phyloP scores from a whole-genome alignment of 2,113 vertebrate species.

The Lycaon pictus region DNA sequence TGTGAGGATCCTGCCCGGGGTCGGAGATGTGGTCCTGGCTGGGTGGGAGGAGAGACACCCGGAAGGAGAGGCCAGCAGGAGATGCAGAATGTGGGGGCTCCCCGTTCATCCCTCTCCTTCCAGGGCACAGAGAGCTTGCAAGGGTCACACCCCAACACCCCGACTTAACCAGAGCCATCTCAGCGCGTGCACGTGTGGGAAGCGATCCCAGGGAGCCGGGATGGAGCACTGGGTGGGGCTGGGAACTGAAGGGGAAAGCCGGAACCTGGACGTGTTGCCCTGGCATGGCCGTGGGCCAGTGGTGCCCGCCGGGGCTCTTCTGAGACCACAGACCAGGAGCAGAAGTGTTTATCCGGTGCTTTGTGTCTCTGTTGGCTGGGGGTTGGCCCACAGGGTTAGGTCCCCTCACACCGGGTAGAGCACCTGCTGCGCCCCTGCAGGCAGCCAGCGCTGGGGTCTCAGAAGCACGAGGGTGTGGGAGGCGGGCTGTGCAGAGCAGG shows the following conservation, averaged over 20 bases:
- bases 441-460: rapidly evolving
- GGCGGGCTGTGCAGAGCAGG: rapidly evolving
- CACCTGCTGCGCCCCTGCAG: neutral
- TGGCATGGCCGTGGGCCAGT: rapidly evolving
- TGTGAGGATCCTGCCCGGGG: rapidly evolving
- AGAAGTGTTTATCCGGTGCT: rapidly evolving
- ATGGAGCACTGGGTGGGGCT: rapidly evolving
- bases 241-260: too few species aligned
- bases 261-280: rapidly evolving
- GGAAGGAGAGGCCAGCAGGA: rapidly evolving
- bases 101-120: rapidly evolving
- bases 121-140: neutral
- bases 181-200: rapidly evolving
- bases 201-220: too few species aligned
- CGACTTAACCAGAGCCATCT: neutral
- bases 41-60: neutral
- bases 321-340: neutral
- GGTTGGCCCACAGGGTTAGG: neutral
- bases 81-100: rapidly evolving
- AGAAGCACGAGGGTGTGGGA: rapidly evolving
- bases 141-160: too few species aligned
- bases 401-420: neutral
- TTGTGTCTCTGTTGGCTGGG: neutral
- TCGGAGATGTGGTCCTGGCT: rapidly evolving
- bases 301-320: rapidly evolving